Conservation (phyloP, 2,113 vertebrate species). For the Limanda limanda region DNA sequence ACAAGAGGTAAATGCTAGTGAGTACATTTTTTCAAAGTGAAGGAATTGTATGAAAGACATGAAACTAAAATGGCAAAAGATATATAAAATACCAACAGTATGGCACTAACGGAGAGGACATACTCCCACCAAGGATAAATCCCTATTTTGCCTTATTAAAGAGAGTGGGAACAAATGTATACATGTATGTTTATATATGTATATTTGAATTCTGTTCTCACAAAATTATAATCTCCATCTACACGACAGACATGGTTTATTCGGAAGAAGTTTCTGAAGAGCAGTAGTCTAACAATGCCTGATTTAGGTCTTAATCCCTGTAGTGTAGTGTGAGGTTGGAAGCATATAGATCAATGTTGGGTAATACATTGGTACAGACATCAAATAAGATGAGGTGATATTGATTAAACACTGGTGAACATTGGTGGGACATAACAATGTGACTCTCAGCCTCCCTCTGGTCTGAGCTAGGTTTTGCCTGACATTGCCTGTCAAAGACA, state of each 20-base stretch:
- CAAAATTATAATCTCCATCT: background rate
- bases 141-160: no score
- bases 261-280: conserved; percentile 3
- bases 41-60: no score
- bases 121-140: no score
- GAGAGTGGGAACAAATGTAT: no score
- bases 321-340: background rate
- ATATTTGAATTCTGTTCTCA: background rate
- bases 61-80: no score
- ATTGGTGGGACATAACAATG: background rate
- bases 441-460: background rate
- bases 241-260: conserved; percentile 17
- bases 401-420: background rate
- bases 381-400: background rate
- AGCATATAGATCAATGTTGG: background rate
- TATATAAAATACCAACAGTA: no score
- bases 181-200: no score
- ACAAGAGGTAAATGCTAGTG: no score
- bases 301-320: conserved; percentile 21
- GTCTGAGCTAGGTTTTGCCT: background rate
- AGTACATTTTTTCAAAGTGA: no score
- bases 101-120: no score
- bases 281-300: conserved; percentile 4
- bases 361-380: background rate
- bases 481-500: conserved; percentile 6